Evolutionary conservation across 2,888 invertebrate species (phyloP), one percentile per base, ranked within the genome.

Genomic region (Hipparchia sbordonii): DNA sequence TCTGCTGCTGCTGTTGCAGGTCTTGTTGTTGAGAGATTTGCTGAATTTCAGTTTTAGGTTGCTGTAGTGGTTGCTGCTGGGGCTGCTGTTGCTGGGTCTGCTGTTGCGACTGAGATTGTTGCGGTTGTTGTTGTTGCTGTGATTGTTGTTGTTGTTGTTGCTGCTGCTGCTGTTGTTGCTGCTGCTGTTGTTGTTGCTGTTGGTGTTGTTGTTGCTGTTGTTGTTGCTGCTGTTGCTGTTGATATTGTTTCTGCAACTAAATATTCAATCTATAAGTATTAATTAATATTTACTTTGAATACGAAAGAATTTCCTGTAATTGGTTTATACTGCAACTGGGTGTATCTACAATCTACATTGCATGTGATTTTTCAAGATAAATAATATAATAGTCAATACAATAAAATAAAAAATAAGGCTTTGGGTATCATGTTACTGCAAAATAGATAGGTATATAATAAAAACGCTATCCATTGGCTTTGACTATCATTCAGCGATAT

Each of bases 11-110:
- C 71, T 94, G 88, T 71, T 94, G 88, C 65, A 91, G 86, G 5
- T 94, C 94, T 72, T 93, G 89, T 74, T 94, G 94, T 78, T 93
- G 94, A 73, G 89, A 82, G 68, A 91, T 88, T 78, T 92, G 90
- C 72, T 93, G 93, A n/a, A 90, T 85, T 69, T 93, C 92, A 63
- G 82, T 80, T 82, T 77, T 83, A 51, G 89, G 89, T 77, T 94
- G 82, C 45, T 79, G 79, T 54, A 75, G 92, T 59, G 79, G 79
- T 52, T 79, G 81, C 33, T 81, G 82, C 9, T 79, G 79, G 46
- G 80, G 81, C 45, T 81, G 82, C 13, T 81, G 88, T 69, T 79
- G 81, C 81, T 87, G 90, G 57, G 93, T 91, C 2, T 89, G 88
- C 54, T 89, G 89, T 0, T 86, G 82, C 3, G 89, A 88, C 67